A percentile compares a stretch with the other conserved stretches of the same genome.
phyloP scores from a whole-genome alignment of 2,113 vertebrate species.

The Neotragus moschatus region DNA sequence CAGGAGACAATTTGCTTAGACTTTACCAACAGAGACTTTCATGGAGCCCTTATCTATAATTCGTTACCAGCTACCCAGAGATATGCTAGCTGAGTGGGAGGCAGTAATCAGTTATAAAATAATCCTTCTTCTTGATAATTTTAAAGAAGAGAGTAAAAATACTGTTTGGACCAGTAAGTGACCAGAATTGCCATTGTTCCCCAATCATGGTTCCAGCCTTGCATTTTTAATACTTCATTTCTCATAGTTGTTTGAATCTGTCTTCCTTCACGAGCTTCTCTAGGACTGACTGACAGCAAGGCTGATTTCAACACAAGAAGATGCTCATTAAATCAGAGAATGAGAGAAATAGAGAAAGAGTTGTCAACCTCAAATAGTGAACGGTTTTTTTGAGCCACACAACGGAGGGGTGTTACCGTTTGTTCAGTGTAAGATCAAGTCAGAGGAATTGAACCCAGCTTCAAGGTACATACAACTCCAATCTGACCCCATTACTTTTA shows the following conservation, averaged over 20 bases:
- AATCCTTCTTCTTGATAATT: not conserved
- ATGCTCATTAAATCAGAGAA: not conserved
- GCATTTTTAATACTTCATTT: not conserved
- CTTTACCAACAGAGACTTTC: not conserved
- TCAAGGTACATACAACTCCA: not conserved
- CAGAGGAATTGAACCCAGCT: not conserved
- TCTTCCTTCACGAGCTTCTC: not conserved
- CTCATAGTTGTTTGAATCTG: not conserved
- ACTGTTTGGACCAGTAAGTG: not conserved
- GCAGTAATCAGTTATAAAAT: not conserved
- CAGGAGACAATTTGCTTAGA: not conserved
- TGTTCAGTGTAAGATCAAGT: not conserved
- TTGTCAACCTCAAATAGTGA: not conserved
- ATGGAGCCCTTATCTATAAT: not conserved
- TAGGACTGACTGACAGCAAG: not conserved
- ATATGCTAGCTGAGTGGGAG: not conserved
- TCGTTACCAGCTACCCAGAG: not conserved
- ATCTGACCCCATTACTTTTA: not conserved
- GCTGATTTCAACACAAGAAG: not conserved
- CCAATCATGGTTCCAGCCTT: not conserved
- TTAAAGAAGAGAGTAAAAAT: not conserved
- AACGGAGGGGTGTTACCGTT: not conserved
- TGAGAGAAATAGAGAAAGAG: not conserved
- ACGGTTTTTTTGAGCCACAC: not conserved
- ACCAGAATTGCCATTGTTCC: not conserved